phyloP scores from a whole-genome alignment of 2,888 invertebrate species.

The Cerastis rubricosa region DNA sequence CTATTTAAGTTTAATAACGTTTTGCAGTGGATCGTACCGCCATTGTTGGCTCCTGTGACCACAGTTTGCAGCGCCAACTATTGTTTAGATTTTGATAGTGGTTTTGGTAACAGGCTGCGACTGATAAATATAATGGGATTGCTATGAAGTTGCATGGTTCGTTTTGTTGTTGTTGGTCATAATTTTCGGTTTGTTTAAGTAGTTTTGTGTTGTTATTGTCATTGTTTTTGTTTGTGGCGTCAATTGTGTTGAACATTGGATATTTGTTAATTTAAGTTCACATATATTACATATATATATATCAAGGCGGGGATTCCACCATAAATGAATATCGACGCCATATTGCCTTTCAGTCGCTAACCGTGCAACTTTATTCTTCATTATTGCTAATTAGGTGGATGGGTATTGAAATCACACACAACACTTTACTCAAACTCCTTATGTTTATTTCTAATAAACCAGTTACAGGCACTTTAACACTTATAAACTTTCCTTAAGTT shows the following conservation, averaged over 20 bases:
- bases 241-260: constrained; percentile 10
- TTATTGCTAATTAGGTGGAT: too few species aligned
- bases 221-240: constrained; percentile 39
- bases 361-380: too few species aligned
- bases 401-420: too few species aligned
- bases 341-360: too few species aligned
- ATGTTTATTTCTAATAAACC: too few species aligned
- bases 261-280: constrained; percentile 28
- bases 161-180: constrained; percentile 55
- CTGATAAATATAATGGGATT: constrained; percentile 66
- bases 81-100: constrained; percentile 71
- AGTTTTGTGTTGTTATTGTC: constrained; percentile 27
- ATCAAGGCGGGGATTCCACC: too few species aligned
- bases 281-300: constrained; percentile 5
- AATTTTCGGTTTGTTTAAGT: constrained; percentile 41
- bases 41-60: constrained; percentile 69
- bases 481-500: too few species aligned
- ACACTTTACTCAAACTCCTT: too few species aligned
- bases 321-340: too few species aligned
- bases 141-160: constrained; percentile 55
- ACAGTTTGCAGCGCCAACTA: constrained; percentile 64
- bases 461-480: too few species aligned
- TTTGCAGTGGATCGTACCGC: constrained; percentile 69
- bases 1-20: constrained; percentile 88
- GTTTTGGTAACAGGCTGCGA: constrained; percentile 61